A percentile compares a stretch with the other conserved stretches of the same genome.
phyloP scores from a whole-genome alignment of 2,797 vertebrate genomes.

The Coreius guichenoti region DNA sequence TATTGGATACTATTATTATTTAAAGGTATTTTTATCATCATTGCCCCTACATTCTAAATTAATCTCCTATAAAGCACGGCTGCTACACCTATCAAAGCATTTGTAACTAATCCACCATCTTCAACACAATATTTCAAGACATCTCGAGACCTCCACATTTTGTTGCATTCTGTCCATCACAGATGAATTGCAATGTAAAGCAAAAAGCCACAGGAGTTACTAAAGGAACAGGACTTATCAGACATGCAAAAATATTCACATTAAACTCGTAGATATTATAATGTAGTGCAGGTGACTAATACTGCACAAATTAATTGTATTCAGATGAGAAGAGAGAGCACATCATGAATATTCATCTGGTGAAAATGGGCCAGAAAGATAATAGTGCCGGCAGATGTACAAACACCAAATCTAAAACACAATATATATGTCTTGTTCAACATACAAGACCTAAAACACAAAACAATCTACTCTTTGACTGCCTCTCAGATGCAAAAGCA shows the following conservation, averaged over 20 bases:
- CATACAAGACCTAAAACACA: not conserved
- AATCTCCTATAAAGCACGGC: not conserved
- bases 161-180: not conserved
- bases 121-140: not conserved
- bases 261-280: not conserved
- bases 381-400: constrained; percentile 2
- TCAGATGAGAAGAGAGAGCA: not conserved
- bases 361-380: constrained; percentile 33
- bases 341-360: constrained; percentile 46
- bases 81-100: not conserved
- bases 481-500: not conserved
- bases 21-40: not conserved
- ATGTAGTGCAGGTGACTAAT: not conserved
- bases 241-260: constrained; percentile 5
- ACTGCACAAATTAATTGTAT: constrained; percentile 16
- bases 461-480: not conserved
- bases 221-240: not conserved
- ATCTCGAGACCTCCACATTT: not conserved
- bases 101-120: too few relatives aligned
- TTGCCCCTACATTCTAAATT: not conserved
- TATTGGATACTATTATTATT: not conserved
- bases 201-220: not conserved
- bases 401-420: not conserved
- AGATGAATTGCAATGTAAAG: not conserved
- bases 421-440: not conserved